These are phyloP conservation scores for Oxyteleia sp. DNA, from an alignment of 2,888 invertebrate genomes.

Conservation along the genomic window DNA sequence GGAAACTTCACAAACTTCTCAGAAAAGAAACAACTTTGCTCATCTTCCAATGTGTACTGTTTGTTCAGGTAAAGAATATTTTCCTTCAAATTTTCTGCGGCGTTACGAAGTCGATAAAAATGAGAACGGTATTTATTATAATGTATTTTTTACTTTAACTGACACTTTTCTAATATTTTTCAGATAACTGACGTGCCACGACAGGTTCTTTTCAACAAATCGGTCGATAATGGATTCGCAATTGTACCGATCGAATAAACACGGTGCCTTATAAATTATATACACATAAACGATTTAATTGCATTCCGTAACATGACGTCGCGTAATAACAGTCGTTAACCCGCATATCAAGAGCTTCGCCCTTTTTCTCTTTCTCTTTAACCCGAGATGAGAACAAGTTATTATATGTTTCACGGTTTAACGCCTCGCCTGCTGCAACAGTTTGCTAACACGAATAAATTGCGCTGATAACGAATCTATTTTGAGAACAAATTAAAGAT, in stretches of 20 bases:
- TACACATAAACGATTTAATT: conserved; percentile 63
- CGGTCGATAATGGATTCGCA: conserved; percentile 61
- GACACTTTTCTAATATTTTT: too few relatives aligned
- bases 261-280: conserved; percentile 62
- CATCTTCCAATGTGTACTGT: background rate
- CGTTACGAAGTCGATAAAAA: too few relatives aligned
- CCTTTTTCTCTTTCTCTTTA: conserved; percentile 59
- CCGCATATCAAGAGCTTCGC: conserved; percentile 52
- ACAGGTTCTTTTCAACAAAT: conserved; percentile 53
- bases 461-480: conserved; percentile 71
- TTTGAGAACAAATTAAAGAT: conserved; percentile 69
- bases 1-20: background rate
- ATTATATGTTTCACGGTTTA: conserved; percentile 73
- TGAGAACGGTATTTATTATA: too few relatives aligned
- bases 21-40: background rate
- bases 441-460: conserved; percentile 68
- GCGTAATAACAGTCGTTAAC: conserved; percentile 74
- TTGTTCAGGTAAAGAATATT: background rate
- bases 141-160: too few relatives aligned
- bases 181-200: too few relatives aligned
- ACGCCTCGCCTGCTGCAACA: conserved; percentile 65
- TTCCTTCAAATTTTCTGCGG: too few relatives aligned
- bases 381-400: conserved; percentile 69
- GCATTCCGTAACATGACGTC: conserved; percentile 66
- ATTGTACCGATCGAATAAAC: conserved; percentile 60